These are phyloP conservation scores for Bombylius discolor DNA, from an alignment of 2,888 invertebrate species.

Conservation along the genomic window DNA sequence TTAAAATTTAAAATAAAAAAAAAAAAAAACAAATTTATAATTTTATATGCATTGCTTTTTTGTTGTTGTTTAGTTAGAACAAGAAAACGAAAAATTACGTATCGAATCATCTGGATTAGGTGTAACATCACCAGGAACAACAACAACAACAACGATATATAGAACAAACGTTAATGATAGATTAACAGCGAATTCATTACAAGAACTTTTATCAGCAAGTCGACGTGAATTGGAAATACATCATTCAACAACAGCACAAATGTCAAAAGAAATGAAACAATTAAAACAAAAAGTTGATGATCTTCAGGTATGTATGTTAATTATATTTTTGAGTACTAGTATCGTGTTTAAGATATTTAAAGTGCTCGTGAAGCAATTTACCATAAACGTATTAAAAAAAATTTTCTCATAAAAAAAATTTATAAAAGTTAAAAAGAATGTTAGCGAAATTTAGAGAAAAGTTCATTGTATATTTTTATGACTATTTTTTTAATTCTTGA, in stretches of 20 bases:
- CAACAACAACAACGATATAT: constrained; percentile 27
- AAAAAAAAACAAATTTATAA: no score
- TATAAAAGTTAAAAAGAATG: no score
- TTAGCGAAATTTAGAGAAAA: no score
- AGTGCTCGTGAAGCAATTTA: no score
- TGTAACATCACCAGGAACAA: constrained; percentile 7
- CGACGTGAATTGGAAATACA: constrained; percentile 43
- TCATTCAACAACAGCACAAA: constrained; percentile 22
- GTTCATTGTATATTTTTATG: no score
- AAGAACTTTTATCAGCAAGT: constrained; percentile 42
- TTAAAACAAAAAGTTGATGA: constrained; percentile 24
- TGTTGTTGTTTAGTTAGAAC: constrained; percentile 36
- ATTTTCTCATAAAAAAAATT: no score
- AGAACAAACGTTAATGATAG: constrained; percentile 24
- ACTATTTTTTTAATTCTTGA: no score
- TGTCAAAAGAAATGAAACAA: constrained; percentile 27
- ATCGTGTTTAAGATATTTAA: no score
- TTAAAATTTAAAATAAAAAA: no score
- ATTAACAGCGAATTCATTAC: constrained; percentile 41
- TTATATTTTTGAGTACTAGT: no score
- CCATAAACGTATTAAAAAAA: no score
- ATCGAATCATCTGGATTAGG: not conserved
- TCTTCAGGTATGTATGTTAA: constrained; percentile 22
- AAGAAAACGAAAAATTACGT: constrained; percentile 5
- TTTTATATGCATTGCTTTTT: not conserved